phyloP scores from a whole-genome alignment of 2,888 invertebrate genomes.

The Muscina levida region DNA sequence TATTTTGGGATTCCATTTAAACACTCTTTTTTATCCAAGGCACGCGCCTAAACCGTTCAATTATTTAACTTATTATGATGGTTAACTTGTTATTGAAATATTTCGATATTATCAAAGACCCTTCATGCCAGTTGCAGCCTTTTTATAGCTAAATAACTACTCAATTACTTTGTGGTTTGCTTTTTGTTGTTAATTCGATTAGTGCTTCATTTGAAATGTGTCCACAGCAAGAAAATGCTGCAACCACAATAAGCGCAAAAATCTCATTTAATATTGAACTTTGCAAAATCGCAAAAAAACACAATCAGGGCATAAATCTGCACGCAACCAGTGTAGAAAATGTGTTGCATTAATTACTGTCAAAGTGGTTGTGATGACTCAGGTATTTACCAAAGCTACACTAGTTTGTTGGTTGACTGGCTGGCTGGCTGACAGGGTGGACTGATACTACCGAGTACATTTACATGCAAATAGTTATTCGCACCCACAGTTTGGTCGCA shows the following conservation, averaged over 20 bases:
- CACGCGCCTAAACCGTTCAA: neutral
- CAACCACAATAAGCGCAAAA: conserved; percentile 39
- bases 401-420: too few species aligned
- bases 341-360: conserved; percentile 27
- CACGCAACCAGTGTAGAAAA: conserved; percentile 52
- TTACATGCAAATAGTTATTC: neutral
- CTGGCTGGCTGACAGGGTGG: neutral
- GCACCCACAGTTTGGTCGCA: neutral
- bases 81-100: conserved; percentile 19
- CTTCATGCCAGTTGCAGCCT: conserved; percentile 37
- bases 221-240: conserved; percentile 23
- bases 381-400: neutral
- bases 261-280: conserved; percentile 59
- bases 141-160: conserved; percentile 59
- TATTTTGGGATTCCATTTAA: conserved; percentile 43
- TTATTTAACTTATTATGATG: conserved; percentile 26
- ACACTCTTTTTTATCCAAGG: conserved; percentile 5
- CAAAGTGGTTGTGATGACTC: neutral
- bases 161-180: conserved; percentile 56
- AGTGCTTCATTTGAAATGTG: conserved; percentile 48
- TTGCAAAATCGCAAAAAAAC: conserved; percentile 13
- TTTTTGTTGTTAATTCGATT: conserved; percentile 60
- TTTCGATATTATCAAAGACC: conserved; percentile 44
- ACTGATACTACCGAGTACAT: neutral
- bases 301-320: conserved; percentile 41